These are phyloP conservation scores for Caenorhabditis japonica DNA, from an alignment of 2,888 invertebrate species.

Conservation along the genomic window DNA sequence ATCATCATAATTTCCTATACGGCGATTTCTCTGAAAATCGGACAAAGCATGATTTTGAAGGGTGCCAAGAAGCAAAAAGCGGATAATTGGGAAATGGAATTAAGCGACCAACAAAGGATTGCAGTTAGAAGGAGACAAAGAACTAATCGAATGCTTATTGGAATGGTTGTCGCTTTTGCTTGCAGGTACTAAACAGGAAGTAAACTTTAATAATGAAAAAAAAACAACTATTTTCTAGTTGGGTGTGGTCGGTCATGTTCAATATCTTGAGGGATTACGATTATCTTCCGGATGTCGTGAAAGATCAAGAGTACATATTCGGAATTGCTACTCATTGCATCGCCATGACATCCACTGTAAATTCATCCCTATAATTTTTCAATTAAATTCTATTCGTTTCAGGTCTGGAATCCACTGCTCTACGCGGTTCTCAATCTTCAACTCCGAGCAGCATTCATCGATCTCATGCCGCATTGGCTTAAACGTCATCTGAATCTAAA, in stretches of 20 bases:
- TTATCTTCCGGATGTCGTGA: slow-evolving; percentile 67
- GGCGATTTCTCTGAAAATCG: slow-evolving; percentile 73
- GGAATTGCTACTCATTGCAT: slow-evolving; percentile 75
- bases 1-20: slow-evolving; percentile 75
- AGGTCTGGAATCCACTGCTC: slow-evolving; percentile 76
- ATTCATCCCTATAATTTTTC: too few species aligned
- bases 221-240: too few species aligned
- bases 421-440: slow-evolving; percentile 75
- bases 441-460: slow-evolving; percentile 74
- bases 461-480: slow-evolving; percentile 71
- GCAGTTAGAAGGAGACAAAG: slow-evolving; percentile 73
- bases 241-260: slow-evolving; percentile 75
- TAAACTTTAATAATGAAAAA: background rate
- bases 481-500: slow-evolving; percentile 46
- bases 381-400: slow-evolving; percentile 31
- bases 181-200: slow-evolving; percentile 47
- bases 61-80: slow-evolving; percentile 65
- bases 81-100: slow-evolving; percentile 67
- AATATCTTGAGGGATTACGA: slow-evolving; percentile 75
- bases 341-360: slow-evolving; percentile 76
- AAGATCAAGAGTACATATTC: slow-evolving; percentile 73
- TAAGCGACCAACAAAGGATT: slow-evolving; percentile 71
- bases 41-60: slow-evolving; percentile 73
- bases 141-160: slow-evolving; percentile 76
- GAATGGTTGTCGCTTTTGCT: slow-evolving; percentile 73